Percentiles rank a stretch among this genome's conserved stretches.
phyloP scores from a whole-genome alignment of 2,797 vertebrate genomes.

The Pristis pectinata region DNA sequence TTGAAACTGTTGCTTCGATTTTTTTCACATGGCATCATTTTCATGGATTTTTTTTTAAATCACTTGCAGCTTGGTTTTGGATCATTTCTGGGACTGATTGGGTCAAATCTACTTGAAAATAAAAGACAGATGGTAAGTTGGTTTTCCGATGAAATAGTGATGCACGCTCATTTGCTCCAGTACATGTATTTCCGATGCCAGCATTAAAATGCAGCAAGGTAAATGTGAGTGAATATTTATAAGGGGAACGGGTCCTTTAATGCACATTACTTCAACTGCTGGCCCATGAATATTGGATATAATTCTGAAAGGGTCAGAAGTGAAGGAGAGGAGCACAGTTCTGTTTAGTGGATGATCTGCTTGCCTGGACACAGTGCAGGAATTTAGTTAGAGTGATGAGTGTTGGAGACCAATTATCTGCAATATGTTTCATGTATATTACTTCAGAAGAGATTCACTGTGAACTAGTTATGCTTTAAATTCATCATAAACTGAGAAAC shows the following conservation, averaged over 20 bases:
- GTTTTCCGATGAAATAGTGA: neutral
- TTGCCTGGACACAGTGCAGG: neutral
- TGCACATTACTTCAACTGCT: neutral
- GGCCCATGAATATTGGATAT: neutral
- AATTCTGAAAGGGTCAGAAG: neutral
- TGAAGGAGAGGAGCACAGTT: neutral
- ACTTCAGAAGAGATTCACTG: neutral
- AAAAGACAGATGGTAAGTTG: conserved; percentile 97
- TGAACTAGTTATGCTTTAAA: neutral
- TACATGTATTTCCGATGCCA: neutral
- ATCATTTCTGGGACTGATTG: conserved; percentile 96
- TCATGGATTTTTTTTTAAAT: conserved; percentile 38
- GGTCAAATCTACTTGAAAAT: conserved; percentile 95
- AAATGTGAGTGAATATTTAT: neutral
- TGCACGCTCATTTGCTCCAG: neutral
- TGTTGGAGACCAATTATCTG: neutral
- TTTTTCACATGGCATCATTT: neutral
- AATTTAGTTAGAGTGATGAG: neutral
- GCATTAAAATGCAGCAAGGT: neutral
- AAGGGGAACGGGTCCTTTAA: neutral
- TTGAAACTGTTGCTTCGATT: neutral
- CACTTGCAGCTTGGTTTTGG: conserved; percentile 89
- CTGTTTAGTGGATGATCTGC: neutral
- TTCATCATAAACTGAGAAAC: neutral
- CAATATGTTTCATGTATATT: neutral